Evolutionary conservation across 1,140 invertebrate species (phyloP).

Genomic region (Cherax destructor): DNA sequence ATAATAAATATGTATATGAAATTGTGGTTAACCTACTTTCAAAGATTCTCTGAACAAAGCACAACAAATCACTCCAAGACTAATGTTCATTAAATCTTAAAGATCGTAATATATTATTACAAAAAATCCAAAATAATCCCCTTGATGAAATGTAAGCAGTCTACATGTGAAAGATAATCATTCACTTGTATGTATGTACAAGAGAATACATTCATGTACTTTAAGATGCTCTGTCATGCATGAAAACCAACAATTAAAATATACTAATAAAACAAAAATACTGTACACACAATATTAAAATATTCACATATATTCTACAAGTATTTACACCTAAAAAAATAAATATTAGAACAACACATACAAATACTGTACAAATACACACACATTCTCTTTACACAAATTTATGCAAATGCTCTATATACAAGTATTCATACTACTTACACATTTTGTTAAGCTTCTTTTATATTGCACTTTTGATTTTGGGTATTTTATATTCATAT

Average conservation of each 20-base stretch:
- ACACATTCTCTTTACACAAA: too few relatives aligned
- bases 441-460: too few relatives aligned
- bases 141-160: background rate
- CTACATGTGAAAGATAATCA: background rate
- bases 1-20: background rate
- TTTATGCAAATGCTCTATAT: too few relatives aligned
- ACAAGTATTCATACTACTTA: too few relatives aligned
- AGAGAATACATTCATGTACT: background rate
- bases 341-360: background rate
- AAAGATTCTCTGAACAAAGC: background rate
- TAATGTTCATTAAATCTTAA: slow-evolving; percentile 2
- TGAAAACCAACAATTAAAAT: background rate
- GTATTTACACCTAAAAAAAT: background rate
- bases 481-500: too few relatives aligned
- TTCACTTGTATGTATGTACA: slow-evolving; percentile 1
- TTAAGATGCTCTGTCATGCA: background rate
- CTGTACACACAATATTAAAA: background rate
- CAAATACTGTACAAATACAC: too few relatives aligned
- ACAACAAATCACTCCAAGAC: slow-evolving; percentile 18
- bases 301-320: background rate
- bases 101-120: background rate
- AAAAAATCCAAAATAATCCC: background rate
- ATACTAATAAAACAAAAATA: background rate
- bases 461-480: too few relatives aligned
- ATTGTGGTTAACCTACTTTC: background rate